These are phyloP conservation scores for Drosophila chauvacae DNA, from an alignment of 1,140 invertebrate genomes.

Conservation along the genomic window DNA sequence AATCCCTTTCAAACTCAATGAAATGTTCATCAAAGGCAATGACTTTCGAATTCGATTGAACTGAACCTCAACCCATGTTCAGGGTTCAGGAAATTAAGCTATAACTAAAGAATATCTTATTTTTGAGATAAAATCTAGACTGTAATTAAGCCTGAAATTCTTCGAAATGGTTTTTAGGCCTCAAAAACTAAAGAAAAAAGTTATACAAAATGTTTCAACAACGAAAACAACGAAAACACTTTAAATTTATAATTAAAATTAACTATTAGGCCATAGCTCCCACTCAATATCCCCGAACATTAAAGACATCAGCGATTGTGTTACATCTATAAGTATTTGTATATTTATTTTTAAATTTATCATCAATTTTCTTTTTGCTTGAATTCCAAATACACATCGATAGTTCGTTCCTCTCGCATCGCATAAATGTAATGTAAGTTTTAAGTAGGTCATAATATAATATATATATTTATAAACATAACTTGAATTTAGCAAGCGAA, in stretches of 20 bases:
- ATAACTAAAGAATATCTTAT: background rate
- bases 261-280: background rate
- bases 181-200: background rate
- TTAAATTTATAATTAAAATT: background rate
- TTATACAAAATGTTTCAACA: background rate
- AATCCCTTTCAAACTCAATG: background rate
- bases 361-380: slow-evolving; percentile 37
- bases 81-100: background rate
- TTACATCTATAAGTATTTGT: slow-evolving; percentile 59
- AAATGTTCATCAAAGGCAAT: background rate
- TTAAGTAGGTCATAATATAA: slow-evolving; percentile 23
- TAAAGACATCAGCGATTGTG: background rate
- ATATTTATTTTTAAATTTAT: slow-evolving; percentile 54
- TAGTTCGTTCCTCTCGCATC: slow-evolving; percentile 36
- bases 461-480: slow-evolving; percentile 17
- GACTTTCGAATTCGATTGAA: background rate
- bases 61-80: background rate
- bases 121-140: background rate
- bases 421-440: slow-evolving; percentile 13
- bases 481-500: slow-evolving; percentile 32
- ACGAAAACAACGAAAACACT: background rate
- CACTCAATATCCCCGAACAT: background rate
- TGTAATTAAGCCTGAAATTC: no score
- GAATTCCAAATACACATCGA: slow-evolving; percentile 51
- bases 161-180: background rate